Base-by-base conservation (phyloP, 2,113 vertebrate species). In the Phrynocephalus versicolor region DNA sequence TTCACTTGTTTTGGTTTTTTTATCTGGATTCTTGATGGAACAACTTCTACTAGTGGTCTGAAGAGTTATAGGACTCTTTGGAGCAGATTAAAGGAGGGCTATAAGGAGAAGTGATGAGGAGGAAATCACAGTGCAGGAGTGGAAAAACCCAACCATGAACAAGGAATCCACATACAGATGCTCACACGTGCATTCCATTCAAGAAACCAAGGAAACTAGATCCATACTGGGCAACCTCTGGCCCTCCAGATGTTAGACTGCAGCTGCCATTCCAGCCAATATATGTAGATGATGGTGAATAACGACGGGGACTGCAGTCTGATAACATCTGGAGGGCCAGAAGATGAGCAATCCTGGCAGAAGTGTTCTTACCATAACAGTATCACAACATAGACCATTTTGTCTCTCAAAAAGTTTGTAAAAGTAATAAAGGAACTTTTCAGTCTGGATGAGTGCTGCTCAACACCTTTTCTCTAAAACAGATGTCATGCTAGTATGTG, bases 401-500 rank as follows among this genome's bases (percentile, higher is more conserved):
- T 85, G 41, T 51, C 14, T 80, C 58, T 41, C 30, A 81, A 35
- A 81, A 80, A 45, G 30, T 85, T 79, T 30, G 51, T 62, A 62
- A 27, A 64, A 65, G 45, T 33, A 76, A 27, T 65, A 73, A 73
- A 74, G n/a, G 37, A 73, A 86, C 57, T 71, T 81, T 86, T 74
- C 62, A 39, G 65, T 74, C n/a, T 65, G 69, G 41, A 74, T 65
- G 57, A 64, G 39, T 39, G 51, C 27, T 74, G 69, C 39, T 86
- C 78, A 80, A 86, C 84, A 86, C 84, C 84, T 86, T 74, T 80
- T 55, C 69, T n/a, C n/a, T 65, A 55, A 37, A 86, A 86, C 84
- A 86, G 84, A 80, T 86, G 84, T 67, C 78, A 74, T 81, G 84
- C 84, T 80, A 71, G 84, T 65, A 86, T 86, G 84, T 86, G 84